Evolutionary conservation across 2,888 invertebrate genomes (phyloP), one percentile per base, ranked within the genome.

Genomic region (Rhagium mordax): DNA sequence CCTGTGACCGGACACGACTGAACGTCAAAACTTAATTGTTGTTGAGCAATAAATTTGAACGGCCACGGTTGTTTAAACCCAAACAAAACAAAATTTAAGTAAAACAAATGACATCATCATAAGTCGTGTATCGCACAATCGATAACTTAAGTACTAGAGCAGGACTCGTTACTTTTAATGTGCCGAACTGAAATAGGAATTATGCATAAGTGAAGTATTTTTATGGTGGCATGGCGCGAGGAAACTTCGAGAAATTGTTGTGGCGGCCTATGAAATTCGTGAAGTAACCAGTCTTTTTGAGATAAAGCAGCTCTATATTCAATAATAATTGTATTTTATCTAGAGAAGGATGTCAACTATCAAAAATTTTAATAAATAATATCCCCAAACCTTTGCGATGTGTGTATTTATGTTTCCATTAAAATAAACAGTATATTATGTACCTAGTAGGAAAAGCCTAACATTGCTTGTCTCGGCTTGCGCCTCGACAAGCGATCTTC

Each of bases 61-160:
- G 13, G 51, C 29, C 51, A 29, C 29, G 24, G 21, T 21, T 51
- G 16, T 13, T 65, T 47, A 51, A 53, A 65, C 65, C 53, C 65
- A 65, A 53, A 51, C 53, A 51, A 51, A 53, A 4, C n/a, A 10
- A 3, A 18, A n/a, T 13, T 49, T 48, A 33, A 51, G 27, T 65
- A 53, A 51, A 51, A 51, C 51, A 51, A 53, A 53, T 53, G 65
- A 65, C 51, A 53, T 65, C 65, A 53, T 47, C 47, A 20, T 29
- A 49, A 21, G 27, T 29, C 15, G 20, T 8, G 51, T 20, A 18
- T 51, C 18, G 51, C 41, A 21, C 48, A 48, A 64, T 15, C 59
- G 15, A 59, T 59, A 59, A 59, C 59, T 15, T 27, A 59, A 29
- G 7, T 27, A 13, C 41, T 15, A 7, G 29, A 15, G 33, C 16